A percentile compares a stretch with the other conserved stretches of the same genome.
These are phyloP conservation scores for Brachynemurus nebulosus DNA, from an alignment of 2,888 invertebrate species.

Conservation along the genomic window DNA sequence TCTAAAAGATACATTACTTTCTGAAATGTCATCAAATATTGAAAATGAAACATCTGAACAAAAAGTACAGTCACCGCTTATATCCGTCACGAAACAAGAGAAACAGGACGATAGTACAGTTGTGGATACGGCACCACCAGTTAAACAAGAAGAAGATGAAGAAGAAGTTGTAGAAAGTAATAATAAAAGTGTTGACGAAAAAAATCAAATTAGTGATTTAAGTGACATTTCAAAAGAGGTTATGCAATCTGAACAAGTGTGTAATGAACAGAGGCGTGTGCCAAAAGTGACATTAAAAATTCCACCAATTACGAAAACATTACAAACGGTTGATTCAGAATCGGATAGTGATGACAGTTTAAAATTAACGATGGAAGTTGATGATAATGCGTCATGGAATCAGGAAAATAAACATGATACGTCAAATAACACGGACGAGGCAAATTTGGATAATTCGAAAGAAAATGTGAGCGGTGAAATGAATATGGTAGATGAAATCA, in stretches of 20 bases:
- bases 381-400: constrained; percentile 26
- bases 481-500: constrained; percentile 3
- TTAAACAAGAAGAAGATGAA: neutral
- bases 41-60: neutral
- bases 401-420: constrained; percentile 18
- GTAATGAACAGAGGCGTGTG: constrained; percentile 32
- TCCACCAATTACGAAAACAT: constrained; percentile 25
- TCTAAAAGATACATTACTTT: neutral
- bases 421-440: constrained; percentile 24
- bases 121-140: neutral
- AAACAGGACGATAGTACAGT: neutral
- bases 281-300: constrained; percentile 55
- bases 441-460: constrained; percentile 12
- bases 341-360: constrained; percentile 44
- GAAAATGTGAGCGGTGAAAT: constrained; percentile 3
- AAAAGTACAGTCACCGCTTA: neutral
- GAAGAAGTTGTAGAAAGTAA: neutral
- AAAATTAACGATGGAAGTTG: constrained; percentile 42
- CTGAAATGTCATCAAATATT: neutral
- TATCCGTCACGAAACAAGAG: neutral
- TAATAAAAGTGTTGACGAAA: neutral
- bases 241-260: neutral
- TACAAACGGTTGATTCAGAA: constrained; percentile 25
- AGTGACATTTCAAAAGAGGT: constrained; percentile 3
- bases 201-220: neutral